Evolutionary conservation across 2,797 vertebrate genomes (phyloP), one percentile per base, ranked within the genome.

Genomic region (Rhynchotus rufescens): DNA sequence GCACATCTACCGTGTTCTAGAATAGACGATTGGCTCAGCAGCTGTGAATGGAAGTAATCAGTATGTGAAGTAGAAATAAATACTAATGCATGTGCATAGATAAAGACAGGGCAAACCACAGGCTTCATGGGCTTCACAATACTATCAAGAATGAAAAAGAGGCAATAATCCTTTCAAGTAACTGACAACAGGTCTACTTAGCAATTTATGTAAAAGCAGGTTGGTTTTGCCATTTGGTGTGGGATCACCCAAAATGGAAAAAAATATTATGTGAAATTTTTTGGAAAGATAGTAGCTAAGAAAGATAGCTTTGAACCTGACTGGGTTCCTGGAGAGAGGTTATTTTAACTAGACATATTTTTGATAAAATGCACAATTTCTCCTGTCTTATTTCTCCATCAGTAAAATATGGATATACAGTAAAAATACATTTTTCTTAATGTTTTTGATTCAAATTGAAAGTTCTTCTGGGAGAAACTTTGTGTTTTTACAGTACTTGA

Each of bases 181-280:
- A 71, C 49, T 54, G 65, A 15, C 56, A 65, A 52, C 57, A 86
- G 23, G 14, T 49, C 57, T 80, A 23, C 36, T 32, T 20, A 45
- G 36, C 52, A 61, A 88, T 77, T 88, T 68, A 62, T 80, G 61
- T 71, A 72, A 72, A 84, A 80, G 47, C 22, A 67, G 57, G 21
- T 38, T 61, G 36, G 4, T 80, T 91, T 93, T 90, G 65, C 54
- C 54, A 32, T 61, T 93, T 89, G 30, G 51, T 45, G 40, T 59
- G 68, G 42, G 49, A 74, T 77, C 60, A 77, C 20, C 15, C 42
- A 91, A 84, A 89, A 86, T 1, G 25, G 65, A 28, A 95, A 56
- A 56, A 92, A 92, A 75, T 60, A 94, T 69, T 44, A 93, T 22
- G 75, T 88, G 95, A 82, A 89, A 68, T 59, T 25, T 91, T 89